Evolutionary conservation across 2,113 vertebrate genomes (phyloP), one percentile per base, ranked within the genome.

Genomic region (Sylvia atricapilla): DNA sequence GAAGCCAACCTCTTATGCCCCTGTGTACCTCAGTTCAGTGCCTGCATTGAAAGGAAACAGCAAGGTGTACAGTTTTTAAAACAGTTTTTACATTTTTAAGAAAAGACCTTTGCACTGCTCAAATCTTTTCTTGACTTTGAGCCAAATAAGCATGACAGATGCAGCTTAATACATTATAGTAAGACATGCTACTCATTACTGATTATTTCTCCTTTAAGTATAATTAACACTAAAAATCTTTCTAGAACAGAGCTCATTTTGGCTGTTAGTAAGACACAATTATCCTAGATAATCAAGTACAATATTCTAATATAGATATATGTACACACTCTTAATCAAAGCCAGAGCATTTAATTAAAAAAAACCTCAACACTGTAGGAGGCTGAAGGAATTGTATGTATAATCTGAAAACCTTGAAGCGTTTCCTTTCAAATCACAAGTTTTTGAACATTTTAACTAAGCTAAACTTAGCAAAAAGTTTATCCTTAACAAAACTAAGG

Each of bases 351-450:
- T 90, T 59, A 46, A 89, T 60, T 70, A 1, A 52, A 68, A 83
- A 72, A 81, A 33, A 1, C 33, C 44, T 20, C 10, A 44, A 7
- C 7, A 39, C 13, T 33, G 10, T 17, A 66, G 18, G 4, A 80
- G 39, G 13, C 12, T 39, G 41, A 59, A 87, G 28, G 9, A 77
- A 25, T 44, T 43, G 11, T 8, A 33, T 1, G 1, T 33, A 59
- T 28, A 23, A 72, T 17, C 20, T 43, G 35, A 91, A 93, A 87
- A 72, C 46, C 74, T 89, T 81, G 56, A 70, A 52, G 46, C 13
- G 28, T 83, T 95, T 95, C 90, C 90, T 93, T 95, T 95, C 93
- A 95, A 89, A 75, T 73, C 2, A 79, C 74, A 87, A 91, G 69
- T 12, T 72, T 92, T 30, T 41, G 10, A 90, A 74, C 39, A 47